Conservation (phyloP, 2,888 invertebrate genomes). For the Perdita meconis region DNA sequence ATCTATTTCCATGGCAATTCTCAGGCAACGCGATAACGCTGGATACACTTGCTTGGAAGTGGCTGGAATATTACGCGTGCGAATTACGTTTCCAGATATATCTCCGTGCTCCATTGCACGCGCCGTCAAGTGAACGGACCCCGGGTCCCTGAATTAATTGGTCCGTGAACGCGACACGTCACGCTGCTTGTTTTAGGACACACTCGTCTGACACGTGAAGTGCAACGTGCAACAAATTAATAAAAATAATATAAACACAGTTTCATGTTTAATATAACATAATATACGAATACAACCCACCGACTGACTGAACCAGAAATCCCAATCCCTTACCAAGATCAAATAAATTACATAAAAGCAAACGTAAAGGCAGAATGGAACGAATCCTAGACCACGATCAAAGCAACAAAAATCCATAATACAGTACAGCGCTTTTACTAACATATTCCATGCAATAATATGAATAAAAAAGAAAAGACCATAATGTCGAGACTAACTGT, state of each 20-base stretch:
- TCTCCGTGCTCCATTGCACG: constrained; percentile 34
- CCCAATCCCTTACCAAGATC: no score
- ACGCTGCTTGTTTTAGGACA: constrained; percentile 32
- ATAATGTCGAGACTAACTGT: no score
- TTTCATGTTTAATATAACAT: no score
- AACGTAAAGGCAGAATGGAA: no score
- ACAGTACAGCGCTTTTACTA: no score
- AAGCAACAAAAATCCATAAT: no score
- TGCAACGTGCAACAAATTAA: not conserved
- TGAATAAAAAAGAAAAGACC: no score
- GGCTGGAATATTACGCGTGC: constrained; percentile 23
- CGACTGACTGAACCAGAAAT: no score
- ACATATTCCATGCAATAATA: no score
- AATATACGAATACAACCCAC: not conserved
- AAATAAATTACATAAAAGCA: no score
- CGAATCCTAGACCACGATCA: no score
- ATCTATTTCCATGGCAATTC: constrained; percentile 51
- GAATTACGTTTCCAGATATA: constrained; percentile 14
- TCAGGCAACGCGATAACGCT: constrained; percentile 22
- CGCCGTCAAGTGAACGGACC: constrained; percentile 45
- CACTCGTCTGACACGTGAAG: constrained; percentile 1
- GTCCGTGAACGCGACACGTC: constrained; percentile 41
- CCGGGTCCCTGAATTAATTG: constrained; percentile 46
- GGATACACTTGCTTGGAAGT: constrained; percentile 23
- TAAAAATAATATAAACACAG: not conserved